Percentiles rank a stretch among this genome's conserved stretches.
Conservation (phyloP, 2,113 vertebrate genomes). For the Damaliscus lunatus region DNA sequence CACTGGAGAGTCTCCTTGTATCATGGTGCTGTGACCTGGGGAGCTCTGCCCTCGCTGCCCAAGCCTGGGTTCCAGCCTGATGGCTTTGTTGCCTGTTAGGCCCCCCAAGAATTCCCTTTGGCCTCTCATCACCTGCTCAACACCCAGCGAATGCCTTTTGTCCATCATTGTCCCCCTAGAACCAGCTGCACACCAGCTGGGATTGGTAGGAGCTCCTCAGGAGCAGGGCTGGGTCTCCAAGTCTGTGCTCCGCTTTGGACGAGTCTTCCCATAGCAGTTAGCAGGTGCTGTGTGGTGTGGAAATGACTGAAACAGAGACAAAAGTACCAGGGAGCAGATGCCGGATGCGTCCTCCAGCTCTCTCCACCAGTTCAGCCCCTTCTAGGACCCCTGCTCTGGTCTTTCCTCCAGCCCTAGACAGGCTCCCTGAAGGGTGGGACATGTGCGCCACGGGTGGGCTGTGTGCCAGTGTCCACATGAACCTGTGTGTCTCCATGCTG, state of each 20-base stretch:
- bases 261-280: neutral
- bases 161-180: neutral
- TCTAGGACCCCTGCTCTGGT: no score
- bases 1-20: neutral
- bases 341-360: accelerated
- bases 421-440: neutral
- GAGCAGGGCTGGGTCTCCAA: neutral
- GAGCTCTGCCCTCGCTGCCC: neutral
- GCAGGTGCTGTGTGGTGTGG: neutral
- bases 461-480: neutral
- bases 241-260: neutral
- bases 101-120: neutral
- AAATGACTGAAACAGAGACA: neutral
- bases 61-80: neutral
- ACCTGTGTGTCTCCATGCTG: accelerated
- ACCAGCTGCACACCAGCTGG: neutral
- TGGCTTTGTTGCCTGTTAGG: neutral
- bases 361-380: neutral
- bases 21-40: neutral
- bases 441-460: no score
- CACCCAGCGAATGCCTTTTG: neutral
- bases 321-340: neutral
- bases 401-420: no score
- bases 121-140: neutral
- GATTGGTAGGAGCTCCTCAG: neutral